Conservation (phyloP, 2,113 vertebrate species). For the Cyphomyrus discorhynchus region DNA sequence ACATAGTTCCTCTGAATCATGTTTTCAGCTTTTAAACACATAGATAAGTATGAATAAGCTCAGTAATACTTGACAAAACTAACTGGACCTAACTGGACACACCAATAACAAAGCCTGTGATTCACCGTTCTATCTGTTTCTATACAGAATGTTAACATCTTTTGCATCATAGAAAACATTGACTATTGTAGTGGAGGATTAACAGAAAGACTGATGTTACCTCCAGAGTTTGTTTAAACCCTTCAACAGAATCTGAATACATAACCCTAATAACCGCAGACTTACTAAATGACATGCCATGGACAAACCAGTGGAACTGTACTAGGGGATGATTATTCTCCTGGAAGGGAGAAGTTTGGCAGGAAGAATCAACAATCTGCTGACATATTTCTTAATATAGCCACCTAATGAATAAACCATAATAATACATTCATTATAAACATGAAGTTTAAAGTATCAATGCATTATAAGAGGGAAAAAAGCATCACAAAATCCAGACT, state of each 20-base stretch:
- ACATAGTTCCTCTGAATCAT: not conserved
- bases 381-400: not conserved
- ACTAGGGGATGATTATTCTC: not conserved
- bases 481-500: not conserved
- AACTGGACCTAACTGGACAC: not conserved
- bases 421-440: not conserved
- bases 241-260: not conserved
- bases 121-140: not conserved
- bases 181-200: not conserved
- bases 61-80: not conserved
- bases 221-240: not conserved
- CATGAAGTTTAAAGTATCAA: not conserved
- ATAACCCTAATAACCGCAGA: not conserved
- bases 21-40: not conserved
- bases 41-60: not conserved
- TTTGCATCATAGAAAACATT: not conserved
- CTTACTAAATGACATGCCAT: not conserved
- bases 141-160: not conserved
- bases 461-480: not conserved
- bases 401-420: not conserved
- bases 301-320: not conserved
- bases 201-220: not conserved
- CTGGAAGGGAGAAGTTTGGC: not conserved
- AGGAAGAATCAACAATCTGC: not conserved
- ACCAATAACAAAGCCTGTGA: not conserved